These are phyloP conservation scores for Agonopterix subpropinquella DNA, from an alignment of 2,888 invertebrate genomes.

Conservation along the genomic window DNA sequence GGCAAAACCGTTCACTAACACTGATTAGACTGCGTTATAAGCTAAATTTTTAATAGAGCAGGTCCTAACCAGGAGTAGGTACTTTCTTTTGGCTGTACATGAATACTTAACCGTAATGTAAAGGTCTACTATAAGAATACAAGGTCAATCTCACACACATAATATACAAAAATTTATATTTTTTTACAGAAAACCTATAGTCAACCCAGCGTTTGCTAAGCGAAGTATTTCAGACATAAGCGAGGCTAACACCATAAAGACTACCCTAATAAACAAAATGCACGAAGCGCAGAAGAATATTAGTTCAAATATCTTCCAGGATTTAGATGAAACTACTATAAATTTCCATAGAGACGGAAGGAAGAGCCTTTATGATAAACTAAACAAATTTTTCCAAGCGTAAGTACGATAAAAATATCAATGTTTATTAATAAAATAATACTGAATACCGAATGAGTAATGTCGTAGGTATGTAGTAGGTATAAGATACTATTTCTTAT, in stretches of 20 bases:
- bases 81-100: no score
- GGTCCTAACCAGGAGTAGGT: no score
- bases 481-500: no score
- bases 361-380: slow-evolving; percentile 76
- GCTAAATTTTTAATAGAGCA: no score
- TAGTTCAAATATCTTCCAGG: slow-evolving; percentile 29
- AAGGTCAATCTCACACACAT: no score
- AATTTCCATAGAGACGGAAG: slow-evolving; percentile 78
- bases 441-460: no score
- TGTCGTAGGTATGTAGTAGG: no score
- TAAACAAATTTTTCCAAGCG: slow-evolving; percentile 79
- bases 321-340: slow-evolving; percentile 39
- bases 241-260: slow-evolving; percentile 8
- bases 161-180: background rate
- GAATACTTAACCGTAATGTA: no score
- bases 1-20: no score
- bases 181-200: slow-evolving; percentile 45
- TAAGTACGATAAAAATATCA: slow-evolving; percentile 49
- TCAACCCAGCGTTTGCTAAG: slow-evolving; percentile 68
- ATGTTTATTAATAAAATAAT: no score
- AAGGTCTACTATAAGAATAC: no score
- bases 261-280: slow-evolving; percentile 38
- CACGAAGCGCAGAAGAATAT: slow-evolving; percentile 37
- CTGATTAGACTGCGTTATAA: no score
- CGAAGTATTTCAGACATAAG: slow-evolving; percentile 39